These are phyloP conservation scores for Poeciliopsis infans DNA, from an alignment of 2,797 vertebrate species.

Conservation along the genomic window DNA sequence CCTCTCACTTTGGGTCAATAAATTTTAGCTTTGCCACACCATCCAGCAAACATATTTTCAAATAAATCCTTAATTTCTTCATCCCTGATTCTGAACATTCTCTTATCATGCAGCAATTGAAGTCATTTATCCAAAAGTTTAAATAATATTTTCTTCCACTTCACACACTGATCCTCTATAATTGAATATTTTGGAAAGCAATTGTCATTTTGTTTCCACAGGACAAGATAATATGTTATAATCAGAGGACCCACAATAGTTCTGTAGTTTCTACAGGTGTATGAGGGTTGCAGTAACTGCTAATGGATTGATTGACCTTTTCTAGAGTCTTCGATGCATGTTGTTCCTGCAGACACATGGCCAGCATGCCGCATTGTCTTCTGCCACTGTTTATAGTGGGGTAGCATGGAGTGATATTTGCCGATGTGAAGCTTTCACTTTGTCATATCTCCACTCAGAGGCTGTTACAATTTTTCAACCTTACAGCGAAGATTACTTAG, in stretches of 20 bases:
- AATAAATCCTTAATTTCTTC: not conserved
- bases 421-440: conserved; percentile 26
- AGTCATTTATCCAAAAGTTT: not conserved
- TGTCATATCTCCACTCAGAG: conserved; percentile 7
- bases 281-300: conserved; percentile 27
- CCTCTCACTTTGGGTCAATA: not conserved
- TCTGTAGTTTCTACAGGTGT: conserved; percentile 28
- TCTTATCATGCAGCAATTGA: not conserved
- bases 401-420: conserved; percentile 29
- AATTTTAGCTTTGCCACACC: not conserved
- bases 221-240: not conserved
- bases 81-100: not conserved
- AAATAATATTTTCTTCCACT: not conserved
- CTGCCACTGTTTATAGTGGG: conserved; percentile 28
- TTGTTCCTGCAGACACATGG: conserved; percentile 44
- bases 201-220: not conserved
- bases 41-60: not conserved
- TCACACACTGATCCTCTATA: not conserved
- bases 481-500: not conserved
- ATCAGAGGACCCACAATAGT: not conserved
- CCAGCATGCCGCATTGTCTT: conserved; percentile 54
- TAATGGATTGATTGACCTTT: conserved; percentile 29
- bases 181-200: not conserved
- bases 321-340: conserved; percentile 54
- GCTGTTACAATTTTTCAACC: conserved; percentile 32